Evolutionary conservation across 2,888 invertebrate species (phyloP).

Genomic region (Abscondita cerata): DNA sequence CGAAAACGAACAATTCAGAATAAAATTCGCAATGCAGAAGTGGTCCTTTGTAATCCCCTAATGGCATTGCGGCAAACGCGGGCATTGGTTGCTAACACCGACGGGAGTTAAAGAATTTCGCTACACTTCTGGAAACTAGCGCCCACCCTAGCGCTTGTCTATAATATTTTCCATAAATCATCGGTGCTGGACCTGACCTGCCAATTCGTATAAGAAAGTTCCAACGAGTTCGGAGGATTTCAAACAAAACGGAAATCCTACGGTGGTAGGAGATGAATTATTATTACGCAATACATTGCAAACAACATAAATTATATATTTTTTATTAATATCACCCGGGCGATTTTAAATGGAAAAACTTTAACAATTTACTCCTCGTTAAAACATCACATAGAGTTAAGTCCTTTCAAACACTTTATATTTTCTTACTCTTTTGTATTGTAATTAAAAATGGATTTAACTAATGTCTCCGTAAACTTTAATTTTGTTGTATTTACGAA

Average conservation of each 20-base stretch:
- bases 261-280: constrained; percentile 54
- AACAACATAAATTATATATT: no score
- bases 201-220: constrained; percentile 52
- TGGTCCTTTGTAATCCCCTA: constrained; percentile 53
- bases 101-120: constrained; percentile 54
- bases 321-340: no score
- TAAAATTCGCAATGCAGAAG: constrained; percentile 53
- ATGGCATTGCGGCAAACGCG: constrained; percentile 44
- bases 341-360: no score
- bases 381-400: no score
- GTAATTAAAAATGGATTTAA: no score
- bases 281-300: constrained; percentile 43
- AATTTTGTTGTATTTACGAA: no score
- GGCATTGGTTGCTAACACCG: constrained; percentile 46
- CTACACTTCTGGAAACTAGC: constrained; percentile 53
- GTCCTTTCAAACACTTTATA: no score
- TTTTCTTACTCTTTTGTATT: no score
- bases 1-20: constrained; percentile 49
- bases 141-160: constrained; percentile 45
- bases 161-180: constrained; percentile 63
- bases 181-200: constrained; percentile 56
- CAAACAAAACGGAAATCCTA: constrained; percentile 39
- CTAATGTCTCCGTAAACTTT: no score
- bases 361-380: no score
- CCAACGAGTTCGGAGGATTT: constrained; percentile 48